Evolutionary conservation across 2,797 vertebrate genomes (phyloP).

Genomic region (Smutsia gigantea): DNA sequence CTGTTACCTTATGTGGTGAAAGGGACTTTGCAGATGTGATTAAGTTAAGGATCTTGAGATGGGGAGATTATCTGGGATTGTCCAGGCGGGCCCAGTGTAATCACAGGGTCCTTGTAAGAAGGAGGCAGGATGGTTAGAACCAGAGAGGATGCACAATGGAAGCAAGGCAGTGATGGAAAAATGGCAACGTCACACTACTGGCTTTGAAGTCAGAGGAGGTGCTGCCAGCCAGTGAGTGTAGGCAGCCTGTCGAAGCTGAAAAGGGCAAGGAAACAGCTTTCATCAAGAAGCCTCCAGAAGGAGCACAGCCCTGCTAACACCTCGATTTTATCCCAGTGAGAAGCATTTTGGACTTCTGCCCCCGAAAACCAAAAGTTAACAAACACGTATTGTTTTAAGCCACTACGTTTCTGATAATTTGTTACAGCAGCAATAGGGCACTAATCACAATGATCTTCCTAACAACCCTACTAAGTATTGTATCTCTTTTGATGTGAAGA

Average conservation of each 20-base stretch:
- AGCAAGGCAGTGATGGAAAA: neutral
- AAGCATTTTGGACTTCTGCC: neutral
- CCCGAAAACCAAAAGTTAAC: neutral
- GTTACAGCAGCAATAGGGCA: neutral
- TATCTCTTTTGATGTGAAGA: neutral
- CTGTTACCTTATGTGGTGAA: neutral
- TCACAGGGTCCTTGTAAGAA: neutral
- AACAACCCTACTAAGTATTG: neutral
- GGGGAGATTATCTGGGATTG: neutral
- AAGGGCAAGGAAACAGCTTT: neutral
- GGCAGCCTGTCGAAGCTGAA: neutral
- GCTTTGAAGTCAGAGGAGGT: neutral
- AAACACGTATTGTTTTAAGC: neutral
- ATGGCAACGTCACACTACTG: accelerated
- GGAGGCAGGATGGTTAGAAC: neutral
- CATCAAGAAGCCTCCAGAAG: neutral
- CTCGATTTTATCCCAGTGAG: neutral
- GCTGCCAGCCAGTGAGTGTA: neutral
- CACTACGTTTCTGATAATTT: neutral
- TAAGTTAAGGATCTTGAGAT: neutral
- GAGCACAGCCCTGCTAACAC: neutral
- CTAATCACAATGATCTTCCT: neutral
- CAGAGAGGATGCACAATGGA: neutral
- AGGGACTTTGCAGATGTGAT: neutral
- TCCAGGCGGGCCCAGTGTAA: neutral